These are phyloP conservation scores for Microctonus hyperodae DNA, from an alignment of 2,888 invertebrate species.

Conservation along the genomic window DNA sequence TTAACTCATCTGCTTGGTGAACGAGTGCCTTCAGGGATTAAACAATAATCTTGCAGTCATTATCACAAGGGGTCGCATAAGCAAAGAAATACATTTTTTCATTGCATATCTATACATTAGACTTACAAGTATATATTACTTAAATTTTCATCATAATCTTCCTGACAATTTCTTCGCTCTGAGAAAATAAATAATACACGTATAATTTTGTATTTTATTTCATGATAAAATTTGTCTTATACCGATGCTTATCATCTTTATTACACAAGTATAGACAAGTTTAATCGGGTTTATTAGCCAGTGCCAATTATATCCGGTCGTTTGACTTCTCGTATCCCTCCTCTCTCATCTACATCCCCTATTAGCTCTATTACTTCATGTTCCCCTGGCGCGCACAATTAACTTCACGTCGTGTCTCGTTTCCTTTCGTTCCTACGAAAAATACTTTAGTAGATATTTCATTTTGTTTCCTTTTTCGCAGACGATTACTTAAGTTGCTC, in stretches of 20 bases:
- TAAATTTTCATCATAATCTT: not conserved
- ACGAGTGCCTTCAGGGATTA: constrained; percentile 17
- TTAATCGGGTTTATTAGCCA: constrained; percentile 11
- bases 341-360: not conserved
- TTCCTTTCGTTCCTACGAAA: not conserved
- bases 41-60: constrained; percentile 24
- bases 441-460: too few species aligned
- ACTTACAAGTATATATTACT: not conserved
- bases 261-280: constrained; percentile 17
- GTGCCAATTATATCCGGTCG: constrained; percentile 1
- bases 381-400: not conserved
- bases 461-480: too few species aligned
- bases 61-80: not conserved
- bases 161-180: not conserved
- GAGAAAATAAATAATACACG: not conserved
- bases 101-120: not conserved
- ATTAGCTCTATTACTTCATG: not conserved
- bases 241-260: not conserved
- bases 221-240: not conserved
- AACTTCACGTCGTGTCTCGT: not conserved
- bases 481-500: constrained; percentile 12
- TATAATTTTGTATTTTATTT: not conserved
- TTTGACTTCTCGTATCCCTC: not conserved
- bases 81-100: too few species aligned
- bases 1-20: constrained; percentile 16